Evolutionary conservation across 2,797 vertebrate species (phyloP).

Genomic region (Eospalax fontanierii): DNA sequence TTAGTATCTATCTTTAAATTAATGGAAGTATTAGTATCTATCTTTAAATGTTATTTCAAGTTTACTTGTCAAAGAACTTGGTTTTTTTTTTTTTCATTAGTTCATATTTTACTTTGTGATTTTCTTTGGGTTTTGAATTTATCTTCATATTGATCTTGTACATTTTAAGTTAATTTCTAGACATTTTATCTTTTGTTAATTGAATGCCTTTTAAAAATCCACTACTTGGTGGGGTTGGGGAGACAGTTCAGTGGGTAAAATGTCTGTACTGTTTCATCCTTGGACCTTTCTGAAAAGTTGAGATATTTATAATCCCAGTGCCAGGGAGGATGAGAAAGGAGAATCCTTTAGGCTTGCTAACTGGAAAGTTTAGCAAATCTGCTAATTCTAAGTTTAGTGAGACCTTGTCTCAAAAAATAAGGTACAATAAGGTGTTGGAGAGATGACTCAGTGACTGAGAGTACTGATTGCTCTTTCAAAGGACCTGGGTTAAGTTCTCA

Average conservation of each 20-base stretch:
- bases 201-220: background rate
- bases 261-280: background rate
- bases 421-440: no score
- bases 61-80: background rate
- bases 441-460: no score
- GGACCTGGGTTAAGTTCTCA: no score
- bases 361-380: background rate
- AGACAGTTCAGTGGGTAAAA: no score
- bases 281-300: background rate
- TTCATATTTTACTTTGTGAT: background rate
- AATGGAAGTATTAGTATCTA: background rate
- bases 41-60: background rate
- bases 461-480: no score
- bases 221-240: background rate
- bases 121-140: background rate
- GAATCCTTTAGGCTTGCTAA: background rate
- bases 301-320: background rate
- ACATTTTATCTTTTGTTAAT: background rate
- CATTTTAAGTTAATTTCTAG: constrained; percentile 33
- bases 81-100: background rate
- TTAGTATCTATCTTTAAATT: background rate
- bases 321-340: background rate
- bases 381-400: background rate
- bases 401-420: background rate
- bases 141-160: background rate